Percentiles rank a stretch among this genome's conserved stretches.
phyloP scores from a whole-genome alignment of 1,140 invertebrate genomes.

The Goniozus legneri region DNA sequence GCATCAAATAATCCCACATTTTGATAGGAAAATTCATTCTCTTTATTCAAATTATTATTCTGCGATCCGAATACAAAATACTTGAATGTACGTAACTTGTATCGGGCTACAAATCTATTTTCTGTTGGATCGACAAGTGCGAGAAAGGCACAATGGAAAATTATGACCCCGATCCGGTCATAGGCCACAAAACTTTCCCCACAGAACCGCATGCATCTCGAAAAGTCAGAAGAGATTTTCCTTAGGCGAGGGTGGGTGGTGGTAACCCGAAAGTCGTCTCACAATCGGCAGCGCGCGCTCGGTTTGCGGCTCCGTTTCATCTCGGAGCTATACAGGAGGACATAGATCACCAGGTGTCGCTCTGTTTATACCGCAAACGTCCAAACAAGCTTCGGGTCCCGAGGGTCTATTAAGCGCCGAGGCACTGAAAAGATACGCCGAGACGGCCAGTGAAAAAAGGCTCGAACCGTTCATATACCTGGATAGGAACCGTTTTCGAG shows the following conservation, averaged over 20 bases:
- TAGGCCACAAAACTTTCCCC: too few relatives aligned
- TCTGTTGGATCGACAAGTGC: too few relatives aligned
- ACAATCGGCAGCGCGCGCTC: conserved; percentile 10
- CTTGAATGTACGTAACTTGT: too few relatives aligned
- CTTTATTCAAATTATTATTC: too few relatives aligned
- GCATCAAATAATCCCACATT: too few relatives aligned
- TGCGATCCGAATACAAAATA: too few relatives aligned
- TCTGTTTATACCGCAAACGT: conserved; percentile 54
- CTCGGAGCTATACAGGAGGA: conserved; percentile 10
- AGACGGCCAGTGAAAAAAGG: conserved; percentile 6
- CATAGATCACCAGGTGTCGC: conserved; percentile 52
- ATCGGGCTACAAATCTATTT: too few relatives aligned
- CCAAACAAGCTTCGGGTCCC: conserved; percentile 44
- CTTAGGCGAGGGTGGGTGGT: conserved; percentile 17
- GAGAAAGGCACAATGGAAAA: too few relatives aligned
- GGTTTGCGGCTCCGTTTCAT: conserved; percentile 46
- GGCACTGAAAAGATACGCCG: conserved; percentile 28
- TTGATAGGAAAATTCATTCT: too few relatives aligned
- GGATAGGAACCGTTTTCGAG: conserved; percentile 10
- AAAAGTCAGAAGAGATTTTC: neutral
- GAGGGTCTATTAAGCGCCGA: conserved; percentile 47
- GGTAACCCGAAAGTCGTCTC: conserved; percentile 29
- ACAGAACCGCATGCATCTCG: too few relatives aligned
- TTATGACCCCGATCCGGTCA: too few relatives aligned
- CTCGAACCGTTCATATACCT: conserved; percentile 26